These are phyloP conservation scores for Morone saxatilis DNA, from an alignment of 2,113 vertebrate genomes.

Conservation along the genomic window DNA sequence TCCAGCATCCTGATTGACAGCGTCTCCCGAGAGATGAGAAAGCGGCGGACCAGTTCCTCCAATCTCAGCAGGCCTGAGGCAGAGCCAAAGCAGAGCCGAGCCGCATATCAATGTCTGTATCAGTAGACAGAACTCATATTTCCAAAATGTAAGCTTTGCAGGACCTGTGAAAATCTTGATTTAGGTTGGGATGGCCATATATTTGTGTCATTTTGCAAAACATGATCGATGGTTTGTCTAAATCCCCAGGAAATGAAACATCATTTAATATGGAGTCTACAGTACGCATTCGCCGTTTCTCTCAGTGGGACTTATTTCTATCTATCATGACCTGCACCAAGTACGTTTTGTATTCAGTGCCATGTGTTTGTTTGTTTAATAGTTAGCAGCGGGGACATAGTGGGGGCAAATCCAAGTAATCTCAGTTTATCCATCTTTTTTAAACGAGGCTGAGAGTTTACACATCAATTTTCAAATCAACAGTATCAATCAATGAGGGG, in stretches of 20 bases:
- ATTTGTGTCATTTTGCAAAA: constrained; percentile 34
- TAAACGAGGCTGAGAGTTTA: too few relatives aligned
- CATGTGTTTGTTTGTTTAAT: constrained; percentile 30
- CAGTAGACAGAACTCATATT: constrained; percentile 48
- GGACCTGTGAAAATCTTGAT: constrained; percentile 37
- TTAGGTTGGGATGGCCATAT: constrained; percentile 8
- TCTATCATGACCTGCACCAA: constrained; percentile 23
- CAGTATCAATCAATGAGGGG: too few relatives aligned
- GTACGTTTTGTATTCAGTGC: constrained; percentile 17
- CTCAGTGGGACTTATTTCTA: constrained; percentile 19
- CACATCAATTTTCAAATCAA: too few relatives aligned
- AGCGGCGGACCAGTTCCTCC: constrained; percentile 92
- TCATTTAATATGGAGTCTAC: constrained; percentile 16
- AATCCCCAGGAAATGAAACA: constrained; percentile 57
- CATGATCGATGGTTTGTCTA: constrained; percentile 48
- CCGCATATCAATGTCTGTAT: constrained; percentile 63
- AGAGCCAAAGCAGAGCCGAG: constrained; percentile 41
- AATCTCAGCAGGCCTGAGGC: constrained; percentile 90
- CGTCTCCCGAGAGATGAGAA: constrained; percentile 95
- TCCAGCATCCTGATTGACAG: constrained; percentile 94
- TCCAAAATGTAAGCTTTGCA: constrained; percentile 38
- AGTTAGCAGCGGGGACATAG: background rate
- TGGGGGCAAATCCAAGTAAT: too few relatives aligned
- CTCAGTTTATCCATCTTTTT: too few relatives aligned
- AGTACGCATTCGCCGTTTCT: constrained; percentile 9